Evolutionary conservation across 2,797 vertebrate genomes (phyloP).

Genomic region (Accipiter superciliosus): DNA sequence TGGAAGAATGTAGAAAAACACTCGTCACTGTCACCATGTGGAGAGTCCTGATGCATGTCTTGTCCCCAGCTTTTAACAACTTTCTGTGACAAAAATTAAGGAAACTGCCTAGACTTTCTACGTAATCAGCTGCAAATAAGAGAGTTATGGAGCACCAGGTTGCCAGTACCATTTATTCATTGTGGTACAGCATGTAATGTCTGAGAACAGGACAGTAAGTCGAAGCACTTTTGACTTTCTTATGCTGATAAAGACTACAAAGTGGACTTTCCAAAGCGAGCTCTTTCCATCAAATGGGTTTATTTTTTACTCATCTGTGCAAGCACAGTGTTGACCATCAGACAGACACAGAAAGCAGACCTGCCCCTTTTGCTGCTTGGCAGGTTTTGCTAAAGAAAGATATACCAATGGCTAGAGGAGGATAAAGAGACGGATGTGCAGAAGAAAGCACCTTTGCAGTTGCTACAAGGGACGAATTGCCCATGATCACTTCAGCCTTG

Average conservation of each 20-base stretch:
- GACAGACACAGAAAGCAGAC: neutral
- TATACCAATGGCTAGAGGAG: neutral
- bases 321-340: neutral
- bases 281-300: neutral
- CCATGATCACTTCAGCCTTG: neutral
- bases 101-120: neutral
- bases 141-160: neutral
- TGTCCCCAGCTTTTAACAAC: neutral
- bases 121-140: neutral
- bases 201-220: neutral
- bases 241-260: neutral
- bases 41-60: neutral
- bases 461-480: constrained; percentile 14
- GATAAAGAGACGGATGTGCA: constrained; percentile 13
- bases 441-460: neutral
- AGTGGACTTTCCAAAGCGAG: neutral
- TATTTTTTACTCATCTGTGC: neutral
- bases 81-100: neutral
- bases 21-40: neutral
- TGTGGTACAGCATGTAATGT: neutral
- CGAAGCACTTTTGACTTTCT: neutral
- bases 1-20: neutral
- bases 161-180: neutral
- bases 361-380: neutral
- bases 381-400: constrained; percentile 25